These are phyloP conservation scores for Holothuria leucospilota DNA, from an alignment of 53 echinoderm and acorn worm species.

Conservation along the genomic window DNA sequence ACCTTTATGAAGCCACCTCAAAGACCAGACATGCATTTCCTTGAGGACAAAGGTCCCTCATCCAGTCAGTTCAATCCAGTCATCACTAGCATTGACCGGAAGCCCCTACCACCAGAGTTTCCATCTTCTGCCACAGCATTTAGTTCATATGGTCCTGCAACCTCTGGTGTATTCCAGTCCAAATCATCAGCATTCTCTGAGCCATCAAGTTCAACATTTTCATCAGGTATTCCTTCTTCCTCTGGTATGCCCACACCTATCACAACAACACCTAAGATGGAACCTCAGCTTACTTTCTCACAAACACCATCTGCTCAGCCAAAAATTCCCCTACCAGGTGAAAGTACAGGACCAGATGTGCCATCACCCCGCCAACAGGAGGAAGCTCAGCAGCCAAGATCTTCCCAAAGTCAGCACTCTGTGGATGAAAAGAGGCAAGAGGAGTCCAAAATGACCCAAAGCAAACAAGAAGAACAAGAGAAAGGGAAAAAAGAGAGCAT, in stretches of 20 bases:
- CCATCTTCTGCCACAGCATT: slow-evolving; percentile 5
- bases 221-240: slow-evolving; percentile 18
- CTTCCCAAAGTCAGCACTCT: too few relatives aligned
- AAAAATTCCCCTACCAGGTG: neutral
- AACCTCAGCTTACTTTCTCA: slow-evolving; percentile 24
- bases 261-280: slow-evolving; percentile 25
- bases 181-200: slow-evolving; percentile 41
- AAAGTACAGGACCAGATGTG: neutral
- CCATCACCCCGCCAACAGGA: too few relatives aligned
- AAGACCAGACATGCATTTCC: slow-evolving; percentile 5
- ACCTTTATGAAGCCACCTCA: slow-evolving; percentile 16
- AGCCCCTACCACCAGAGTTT: neutral
- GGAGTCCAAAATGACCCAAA: too few relatives aligned
- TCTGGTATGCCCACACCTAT: slow-evolving; percentile 13
- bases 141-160: slow-evolving; percentile 3
- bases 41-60: slow-evolving; percentile 20
- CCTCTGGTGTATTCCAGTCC: slow-evolving; percentile 30
- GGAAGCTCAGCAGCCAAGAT: too few relatives aligned
- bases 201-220: neutral
- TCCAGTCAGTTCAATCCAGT: slow-evolving; percentile 28
- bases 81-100: neutral
- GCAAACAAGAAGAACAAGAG: too few relatives aligned
- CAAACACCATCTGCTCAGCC: slow-evolving; percentile 10
- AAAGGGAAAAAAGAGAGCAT: too few relatives aligned
- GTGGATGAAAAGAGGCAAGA: too few relatives aligned